A percentile compares a stretch with the other conserved stretches of the same genome.
Evolutionary conservation across 2,797 vertebrate species (phyloP).

Genomic region (Sebastes hubbsi): DNA sequence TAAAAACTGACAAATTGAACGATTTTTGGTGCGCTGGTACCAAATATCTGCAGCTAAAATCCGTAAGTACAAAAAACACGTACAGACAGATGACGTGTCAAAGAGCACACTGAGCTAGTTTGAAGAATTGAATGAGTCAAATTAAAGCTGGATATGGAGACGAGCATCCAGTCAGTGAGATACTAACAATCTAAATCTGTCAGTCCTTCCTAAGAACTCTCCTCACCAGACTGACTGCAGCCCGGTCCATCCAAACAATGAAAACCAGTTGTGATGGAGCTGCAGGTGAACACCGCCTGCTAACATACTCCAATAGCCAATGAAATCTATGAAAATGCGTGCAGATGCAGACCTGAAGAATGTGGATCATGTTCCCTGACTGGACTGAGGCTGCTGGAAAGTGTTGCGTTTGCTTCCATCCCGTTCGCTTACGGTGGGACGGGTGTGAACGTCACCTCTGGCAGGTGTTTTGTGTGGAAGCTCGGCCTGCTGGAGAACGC

Average conservation of each 20-base stretch:
- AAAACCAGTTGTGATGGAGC: background rate
- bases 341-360: background rate
- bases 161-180: background rate
- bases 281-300: background rate
- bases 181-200: background rate
- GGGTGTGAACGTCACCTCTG: background rate
- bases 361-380: background rate
- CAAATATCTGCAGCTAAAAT: background rate
- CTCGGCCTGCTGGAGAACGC: constrained; percentile 21
- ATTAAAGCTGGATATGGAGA: background rate
- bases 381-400: constrained; percentile 33
- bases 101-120: background rate
- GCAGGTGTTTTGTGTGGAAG: constrained; percentile 15
- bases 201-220: background rate
- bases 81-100: background rate
- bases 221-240: background rate
- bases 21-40: background rate
- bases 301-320: background rate
- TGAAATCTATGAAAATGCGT: background rate
- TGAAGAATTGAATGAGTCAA: background rate
- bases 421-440: background rate
- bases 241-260: too few relatives aligned
- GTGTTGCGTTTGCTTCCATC: background rate
- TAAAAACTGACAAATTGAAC: background rate
- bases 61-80: background rate